phyloP scores from a whole-genome alignment of 2,888 invertebrate species.

The Cinara cedri region DNA sequence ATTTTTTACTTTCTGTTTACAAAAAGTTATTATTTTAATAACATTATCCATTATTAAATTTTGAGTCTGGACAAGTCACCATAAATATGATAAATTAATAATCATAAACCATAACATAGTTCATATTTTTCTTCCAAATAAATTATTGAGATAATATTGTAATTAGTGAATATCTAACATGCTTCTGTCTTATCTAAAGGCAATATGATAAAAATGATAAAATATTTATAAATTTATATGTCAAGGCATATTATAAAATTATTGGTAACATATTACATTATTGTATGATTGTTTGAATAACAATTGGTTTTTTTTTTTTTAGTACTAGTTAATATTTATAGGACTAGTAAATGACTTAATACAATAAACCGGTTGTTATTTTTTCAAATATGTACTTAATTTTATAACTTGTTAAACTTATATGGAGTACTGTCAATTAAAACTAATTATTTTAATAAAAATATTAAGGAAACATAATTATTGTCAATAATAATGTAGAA shows the following conservation, averaged over 20 bases:
- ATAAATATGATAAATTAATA: constrained; percentile 2
- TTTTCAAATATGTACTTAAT: not conserved
- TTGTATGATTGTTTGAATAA: too few species aligned
- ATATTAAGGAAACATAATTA: not conserved
- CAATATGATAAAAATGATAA: too few species aligned
- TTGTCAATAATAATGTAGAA: not conserved
- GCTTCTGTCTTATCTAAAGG: too few species aligned
- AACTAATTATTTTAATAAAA: not conserved
- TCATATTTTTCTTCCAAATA: not conserved
- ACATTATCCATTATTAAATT: not conserved
- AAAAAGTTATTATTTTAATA: not conserved
- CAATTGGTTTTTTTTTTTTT: too few species aligned
- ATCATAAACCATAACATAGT: too few species aligned
- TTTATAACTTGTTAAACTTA: not conserved
- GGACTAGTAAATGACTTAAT: not conserved
- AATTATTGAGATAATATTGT: too few species aligned
- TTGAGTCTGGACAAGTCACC: not conserved
- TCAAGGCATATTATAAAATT: too few species aligned
- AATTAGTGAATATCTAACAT: too few species aligned
- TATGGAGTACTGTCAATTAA: not conserved
- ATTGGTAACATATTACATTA: too few species aligned
- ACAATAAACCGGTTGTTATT: not conserved
- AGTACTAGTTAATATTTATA: too few species aligned
- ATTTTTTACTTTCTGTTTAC: not conserved
- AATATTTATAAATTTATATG: too few species aligned